Evolutionary conservation across 2,797 vertebrate genomes (phyloP), one percentile per base, ranked within the genome.

Genomic region (Epinephelus malabaricus): DNA sequence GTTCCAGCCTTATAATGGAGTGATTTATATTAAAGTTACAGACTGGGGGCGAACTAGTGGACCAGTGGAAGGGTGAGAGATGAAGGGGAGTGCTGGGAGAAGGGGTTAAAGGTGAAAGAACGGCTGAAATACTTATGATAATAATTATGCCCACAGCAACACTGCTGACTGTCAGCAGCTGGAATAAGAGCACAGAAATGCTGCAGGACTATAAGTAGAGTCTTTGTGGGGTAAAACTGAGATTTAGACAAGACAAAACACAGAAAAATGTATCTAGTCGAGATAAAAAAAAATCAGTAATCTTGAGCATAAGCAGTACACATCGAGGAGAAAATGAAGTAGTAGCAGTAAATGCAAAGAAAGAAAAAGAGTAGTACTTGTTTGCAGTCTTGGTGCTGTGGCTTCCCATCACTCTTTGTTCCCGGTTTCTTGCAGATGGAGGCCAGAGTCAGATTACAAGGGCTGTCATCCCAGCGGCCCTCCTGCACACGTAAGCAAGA

Each of bases 391-490:
- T 98, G 97, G 72, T 97, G 96, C 72, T 97, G 95, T 0, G 95
- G 89, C 6, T 95, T 90, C 60, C 96, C 96, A 17, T 97, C 96
- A 60, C 87, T 95, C 93, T 97, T 96, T 76, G 94, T 96, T 30
- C 97, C 97, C 0, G 94, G 86, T 79, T 98, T 99, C 95, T 99
- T 99, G 84, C 98, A 99, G 95, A 99, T 97, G 90, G 96, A 98
- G 0, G 98, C 97, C 89, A 99, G 93, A 21, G 97, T 97, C 87
- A 96, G 92, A 93, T 99, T 99, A 92, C 98, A 99, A 0, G 98
- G 97, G 85, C 96, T 98, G 93, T 99, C 98, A 0, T 99, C 98
- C 98, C 98, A 99, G 75, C 97, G 97, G 54, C 98, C 97, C 54
- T 98, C 97, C 98, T 99, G 92, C 84, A 75, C 50, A 83, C 11